These are phyloP conservation scores for Sminthurides aquaticus DNA, from an alignment of 2,888 invertebrate species.

Conservation along the genomic window DNA sequence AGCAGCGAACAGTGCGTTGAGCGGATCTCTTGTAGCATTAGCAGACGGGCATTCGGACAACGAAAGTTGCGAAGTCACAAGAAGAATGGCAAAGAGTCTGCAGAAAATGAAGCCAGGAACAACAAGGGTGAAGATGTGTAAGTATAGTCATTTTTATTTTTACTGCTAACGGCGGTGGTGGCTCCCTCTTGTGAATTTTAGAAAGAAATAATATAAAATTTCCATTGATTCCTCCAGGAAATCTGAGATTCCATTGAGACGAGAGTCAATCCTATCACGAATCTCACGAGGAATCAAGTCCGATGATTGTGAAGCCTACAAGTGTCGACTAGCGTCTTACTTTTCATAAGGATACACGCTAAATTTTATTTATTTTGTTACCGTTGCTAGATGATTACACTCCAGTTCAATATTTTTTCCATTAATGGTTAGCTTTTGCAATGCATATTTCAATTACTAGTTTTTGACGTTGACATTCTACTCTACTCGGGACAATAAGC, in stretches of 20 bases:
- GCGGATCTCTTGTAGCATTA: not conserved
- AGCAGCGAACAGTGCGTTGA: constrained; percentile 3
- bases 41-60: not conserved
- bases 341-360: constrained; percentile 2
- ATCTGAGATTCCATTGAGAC: not conserved
- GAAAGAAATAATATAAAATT: too few species aligned
- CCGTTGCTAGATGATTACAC: too few species aligned
- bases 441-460: too few species aligned
- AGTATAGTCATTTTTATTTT: not conserved
- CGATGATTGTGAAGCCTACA: not conserved
- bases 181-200: too few species aligned
- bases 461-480: too few species aligned
- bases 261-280: not conserved
- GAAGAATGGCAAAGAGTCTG: not conserved
- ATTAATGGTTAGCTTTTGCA: too few species aligned
- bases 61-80: not conserved
- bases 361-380: too few species aligned
- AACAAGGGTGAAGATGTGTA: constrained; percentile 1
- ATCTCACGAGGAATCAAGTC: constrained; percentile 1
- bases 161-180: too few species aligned
- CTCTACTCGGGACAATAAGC: too few species aligned
- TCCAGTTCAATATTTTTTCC: too few species aligned
- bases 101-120: not conserved
- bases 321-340: constrained; percentile 1
- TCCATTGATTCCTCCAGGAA: too few species aligned